Evolutionary conservation across 2,797 vertebrate genomes (phyloP).

Genomic region (Squalus acanthias): DNA sequence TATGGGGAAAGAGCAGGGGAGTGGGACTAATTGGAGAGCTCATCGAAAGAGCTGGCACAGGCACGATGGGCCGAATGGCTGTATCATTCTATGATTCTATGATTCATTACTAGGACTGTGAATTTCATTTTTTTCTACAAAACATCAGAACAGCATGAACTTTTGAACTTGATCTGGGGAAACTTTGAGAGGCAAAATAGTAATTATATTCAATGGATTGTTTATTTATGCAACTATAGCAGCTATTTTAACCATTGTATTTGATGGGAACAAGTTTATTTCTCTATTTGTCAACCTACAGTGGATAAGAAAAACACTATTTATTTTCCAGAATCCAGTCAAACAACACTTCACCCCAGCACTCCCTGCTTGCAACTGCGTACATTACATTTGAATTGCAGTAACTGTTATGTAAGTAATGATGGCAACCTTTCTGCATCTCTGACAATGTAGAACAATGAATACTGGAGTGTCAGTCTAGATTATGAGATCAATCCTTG

Average conservation of each 20-base stretch:
- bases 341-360: neutral
- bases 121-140: neutral
- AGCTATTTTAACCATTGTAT: conserved; percentile 33
- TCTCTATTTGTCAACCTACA: neutral
- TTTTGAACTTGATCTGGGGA: conserved; percentile 26
- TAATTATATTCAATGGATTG: conserved; percentile 29
- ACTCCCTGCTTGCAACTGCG: neutral
- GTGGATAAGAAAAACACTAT: neutral
- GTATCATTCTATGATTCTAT: neutral
- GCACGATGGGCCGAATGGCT: no score
- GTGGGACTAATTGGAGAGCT: no score
- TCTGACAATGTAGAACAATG: neutral
- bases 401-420: neutral
- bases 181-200: conserved; percentile 30
- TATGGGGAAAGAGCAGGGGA: no score
- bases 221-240: conserved; percentile 20
- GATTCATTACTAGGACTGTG: neutral
- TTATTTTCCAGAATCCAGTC: conserved; percentile 28
- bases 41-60: no score
- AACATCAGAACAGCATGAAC: conserved; percentile 29
- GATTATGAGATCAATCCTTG: neutral
- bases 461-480: neutral
- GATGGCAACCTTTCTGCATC: neutral
- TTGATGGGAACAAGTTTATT: conserved; percentile 25
- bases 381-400: neutral